A percentile compares a stretch with the other conserved stretches of the same genome.
Evolutionary conservation across 1,140 invertebrate genomes (phyloP).

Genomic region (Diabrotica undecimpunctata): DNA sequence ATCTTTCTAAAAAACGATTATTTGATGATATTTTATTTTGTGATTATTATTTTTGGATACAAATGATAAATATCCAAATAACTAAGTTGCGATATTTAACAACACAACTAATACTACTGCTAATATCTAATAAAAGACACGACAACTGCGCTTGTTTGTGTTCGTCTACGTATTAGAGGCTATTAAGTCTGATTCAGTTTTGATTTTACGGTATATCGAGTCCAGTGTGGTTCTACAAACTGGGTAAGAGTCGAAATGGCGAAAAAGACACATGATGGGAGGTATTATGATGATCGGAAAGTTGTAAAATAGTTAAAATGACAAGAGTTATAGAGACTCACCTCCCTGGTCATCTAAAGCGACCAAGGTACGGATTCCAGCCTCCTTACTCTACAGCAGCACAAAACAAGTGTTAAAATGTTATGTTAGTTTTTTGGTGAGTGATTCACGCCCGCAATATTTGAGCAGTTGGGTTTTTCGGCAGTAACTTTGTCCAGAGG

Average conservation of each 20-base stretch:
- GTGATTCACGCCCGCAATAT: conserved; percentile 34
- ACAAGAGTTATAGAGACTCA: conserved; percentile 61
- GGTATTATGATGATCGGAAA: conserved; percentile 18
- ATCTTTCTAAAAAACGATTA: too few relatives aligned
- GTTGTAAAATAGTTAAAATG: conserved; percentile 13
- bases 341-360: conserved; percentile 99
- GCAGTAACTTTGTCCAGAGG: not conserved
- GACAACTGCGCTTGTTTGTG: too few relatives aligned
- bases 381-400: conserved; percentile 96
- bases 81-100: too few relatives aligned
- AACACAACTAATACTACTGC: too few relatives aligned
- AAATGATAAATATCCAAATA: too few relatives aligned
- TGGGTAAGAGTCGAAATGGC: conserved; percentile 11
- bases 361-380: conserved; percentile 97
- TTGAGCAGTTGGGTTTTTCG: conserved; percentile 18
- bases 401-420: conserved; percentile 65
- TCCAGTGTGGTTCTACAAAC: conserved; percentile 13
- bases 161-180: too few relatives aligned
- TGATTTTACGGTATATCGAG: too few relatives aligned
- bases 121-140: too few relatives aligned
- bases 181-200: too few relatives aligned
- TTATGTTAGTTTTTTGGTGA: conserved; percentile 45
- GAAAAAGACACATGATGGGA: conserved; percentile 16
- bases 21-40: too few relatives aligned
- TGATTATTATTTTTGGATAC: too few relatives aligned